phyloP scores from a whole-genome alignment of 2,888 invertebrate genomes.

The Alsophila aescularia region DNA sequence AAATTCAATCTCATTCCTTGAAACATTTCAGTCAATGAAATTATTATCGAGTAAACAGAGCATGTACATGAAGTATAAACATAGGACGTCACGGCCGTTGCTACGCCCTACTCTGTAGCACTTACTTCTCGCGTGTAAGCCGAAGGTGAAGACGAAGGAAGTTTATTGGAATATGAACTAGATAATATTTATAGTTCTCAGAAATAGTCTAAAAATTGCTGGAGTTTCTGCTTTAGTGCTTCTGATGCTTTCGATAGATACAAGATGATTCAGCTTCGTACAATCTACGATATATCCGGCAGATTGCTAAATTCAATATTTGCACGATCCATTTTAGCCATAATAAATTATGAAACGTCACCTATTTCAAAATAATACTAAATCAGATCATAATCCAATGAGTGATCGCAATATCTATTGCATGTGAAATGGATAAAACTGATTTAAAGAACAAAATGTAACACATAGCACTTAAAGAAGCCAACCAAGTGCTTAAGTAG shows the following conservation, averaged over 20 bases:
- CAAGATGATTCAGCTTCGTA: slow-evolving; percentile 30
- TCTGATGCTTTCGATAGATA: slow-evolving; percentile 42
- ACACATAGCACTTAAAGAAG: slow-evolving; percentile 12
- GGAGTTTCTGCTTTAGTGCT: slow-evolving; percentile 54
- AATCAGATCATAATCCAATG: too few species aligned
- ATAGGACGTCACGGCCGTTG: slow-evolving; percentile 69
- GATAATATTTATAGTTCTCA: slow-evolving; percentile 76
- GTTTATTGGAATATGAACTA: slow-evolving; percentile 72
- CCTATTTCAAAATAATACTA: slow-evolving; percentile 21
- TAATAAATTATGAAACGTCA: slow-evolving; percentile 38
- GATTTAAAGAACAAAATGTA: slow-evolving; percentile 12
- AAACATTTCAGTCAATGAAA: slow-evolving; percentile 76
- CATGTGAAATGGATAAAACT: background rate
- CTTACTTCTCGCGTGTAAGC: slow-evolving; percentile 58
- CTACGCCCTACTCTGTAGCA: slow-evolving; percentile 66
- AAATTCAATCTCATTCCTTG: slow-evolving; percentile 41
- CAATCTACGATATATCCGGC: slow-evolving; percentile 40
- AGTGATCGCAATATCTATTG: slow-evolving; percentile 1
- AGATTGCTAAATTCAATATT: slow-evolving; percentile 46
- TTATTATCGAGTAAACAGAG: slow-evolving; percentile 75
- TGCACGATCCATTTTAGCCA: slow-evolving; percentile 38
- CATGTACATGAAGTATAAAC: slow-evolving; percentile 69
- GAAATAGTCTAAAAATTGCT: slow-evolving; percentile 74
- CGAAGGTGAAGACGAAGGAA: slow-evolving; percentile 75
- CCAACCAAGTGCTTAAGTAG: slow-evolving; percentile 14